These are phyloP conservation scores for Trissonchulus sp. DNA, from an alignment of 2,888 invertebrate genomes.

Conservation along the genomic window DNA sequence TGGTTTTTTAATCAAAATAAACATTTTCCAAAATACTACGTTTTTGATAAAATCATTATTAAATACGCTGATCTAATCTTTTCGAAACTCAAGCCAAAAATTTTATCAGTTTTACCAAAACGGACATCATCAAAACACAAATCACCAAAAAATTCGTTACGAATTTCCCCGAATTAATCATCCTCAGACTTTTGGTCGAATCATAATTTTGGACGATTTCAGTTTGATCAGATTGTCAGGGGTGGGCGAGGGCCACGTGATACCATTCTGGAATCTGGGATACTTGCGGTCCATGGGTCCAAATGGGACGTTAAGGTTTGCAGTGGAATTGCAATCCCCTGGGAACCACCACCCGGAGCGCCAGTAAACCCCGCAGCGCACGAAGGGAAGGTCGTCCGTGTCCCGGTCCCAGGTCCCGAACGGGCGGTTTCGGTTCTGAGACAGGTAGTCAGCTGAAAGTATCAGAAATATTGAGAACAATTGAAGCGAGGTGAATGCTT, in stretches of 20 bases:
- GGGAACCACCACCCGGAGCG: conserved; percentile 30
- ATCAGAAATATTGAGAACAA: too few relatives aligned
- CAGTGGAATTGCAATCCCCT: conserved; percentile 6
- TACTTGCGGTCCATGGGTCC: conserved; percentile 1
- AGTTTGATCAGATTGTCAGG: neutral
- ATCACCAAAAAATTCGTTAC: neutral
- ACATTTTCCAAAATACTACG: too few relatives aligned
- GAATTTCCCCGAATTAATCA: too few relatives aligned
- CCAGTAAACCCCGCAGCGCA: conserved; percentile 24
- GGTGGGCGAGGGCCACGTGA: conserved; percentile 3
- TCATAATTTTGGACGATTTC: neutral
- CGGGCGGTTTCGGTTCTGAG: conserved; percentile 4
- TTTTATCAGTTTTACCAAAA: too few relatives aligned
- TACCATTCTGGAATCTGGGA: conserved; percentile 9
- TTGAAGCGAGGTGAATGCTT: too few relatives aligned
- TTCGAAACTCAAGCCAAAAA: too few relatives aligned
- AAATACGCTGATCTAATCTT: too few relatives aligned
- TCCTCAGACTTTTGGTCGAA: neutral
- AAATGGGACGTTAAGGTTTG: conserved; percentile 14
- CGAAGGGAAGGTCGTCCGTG: conserved; percentile 12
- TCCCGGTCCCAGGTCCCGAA: conserved; percentile 27
- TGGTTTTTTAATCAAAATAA: too few relatives aligned
- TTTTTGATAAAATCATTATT: too few relatives aligned
- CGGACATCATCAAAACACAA: too few relatives aligned
- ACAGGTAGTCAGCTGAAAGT: conserved; percentile 17